A percentile compares a stretch with the other conserved stretches of the same genome.
phyloP scores from a whole-genome alignment of 2,797 vertebrate species.

The Thaleichthys pacificus region DNA sequence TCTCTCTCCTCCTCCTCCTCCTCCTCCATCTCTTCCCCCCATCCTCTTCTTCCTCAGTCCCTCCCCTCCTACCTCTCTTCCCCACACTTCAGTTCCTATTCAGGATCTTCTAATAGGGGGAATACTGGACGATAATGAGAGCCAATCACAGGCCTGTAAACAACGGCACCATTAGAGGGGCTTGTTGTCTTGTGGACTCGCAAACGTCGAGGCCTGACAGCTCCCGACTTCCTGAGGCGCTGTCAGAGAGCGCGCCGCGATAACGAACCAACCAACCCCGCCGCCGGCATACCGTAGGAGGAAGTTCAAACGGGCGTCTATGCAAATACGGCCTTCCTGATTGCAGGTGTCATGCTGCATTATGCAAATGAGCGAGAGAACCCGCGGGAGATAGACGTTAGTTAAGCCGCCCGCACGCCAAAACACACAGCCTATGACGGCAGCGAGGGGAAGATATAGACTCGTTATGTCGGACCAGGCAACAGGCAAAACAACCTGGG shows the following conservation, averaged over 20 bases:
- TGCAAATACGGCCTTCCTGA: constrained; percentile 59
- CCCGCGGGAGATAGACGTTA: constrained; percentile 38
- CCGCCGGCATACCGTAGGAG: constrained; percentile 27
- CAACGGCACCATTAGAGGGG: constrained; percentile 49
- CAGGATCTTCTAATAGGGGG: constrained; percentile 38
- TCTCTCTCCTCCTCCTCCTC: too few species aligned
- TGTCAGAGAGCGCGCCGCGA: constrained; percentile 47
- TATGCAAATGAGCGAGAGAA: constrained; percentile 61
- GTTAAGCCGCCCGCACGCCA: constrained; percentile 36
- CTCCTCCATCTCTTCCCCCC: not conserved
- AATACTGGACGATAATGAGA: constrained; percentile 31
- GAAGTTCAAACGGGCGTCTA: constrained; percentile 53
- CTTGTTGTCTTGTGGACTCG: constrained; percentile 43
- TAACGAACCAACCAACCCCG: constrained; percentile 43
- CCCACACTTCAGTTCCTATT: constrained; percentile 21
- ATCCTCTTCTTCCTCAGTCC: constrained; percentile 18
- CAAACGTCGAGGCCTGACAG: constrained; percentile 41
- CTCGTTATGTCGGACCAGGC: too few species aligned
- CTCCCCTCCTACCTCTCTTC: constrained; percentile 13
- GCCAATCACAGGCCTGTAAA: constrained; percentile 56
- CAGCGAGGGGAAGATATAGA: too few species aligned
- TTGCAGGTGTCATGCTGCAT: constrained; percentile 62
- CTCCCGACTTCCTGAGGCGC: constrained; percentile 30
- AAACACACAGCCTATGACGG: not conserved
- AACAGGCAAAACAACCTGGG: too few species aligned